Percentiles rank a stretch among this genome's conserved stretches.
phyloP scores from a whole-genome alignment of 2,113 vertebrate genomes.

The Bucco capensis region DNA sequence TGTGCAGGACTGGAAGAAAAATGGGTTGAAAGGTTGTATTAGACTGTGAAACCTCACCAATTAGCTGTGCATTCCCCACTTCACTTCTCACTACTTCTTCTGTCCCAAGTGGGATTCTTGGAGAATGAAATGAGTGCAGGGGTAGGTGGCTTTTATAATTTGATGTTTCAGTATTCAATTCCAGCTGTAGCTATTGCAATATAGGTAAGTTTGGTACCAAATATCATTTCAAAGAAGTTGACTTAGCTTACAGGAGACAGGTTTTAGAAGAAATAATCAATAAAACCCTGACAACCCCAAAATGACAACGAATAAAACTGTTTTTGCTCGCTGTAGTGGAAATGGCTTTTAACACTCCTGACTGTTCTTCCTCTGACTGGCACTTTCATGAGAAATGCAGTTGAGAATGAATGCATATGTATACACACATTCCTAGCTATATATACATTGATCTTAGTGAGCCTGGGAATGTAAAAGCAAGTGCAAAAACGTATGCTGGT shows the following conservation, averaged over 20 bases:
- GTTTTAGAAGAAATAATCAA: background rate
- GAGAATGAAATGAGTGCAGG: background rate
- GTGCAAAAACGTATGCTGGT: slow-evolving; percentile 8
- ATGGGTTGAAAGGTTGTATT: background rate
- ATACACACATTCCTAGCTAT: background rate
- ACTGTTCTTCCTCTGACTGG: background rate
- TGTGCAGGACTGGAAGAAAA: background rate
- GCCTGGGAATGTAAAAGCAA: slow-evolving; percentile 12
- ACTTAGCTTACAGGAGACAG: background rate
- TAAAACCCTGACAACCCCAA: background rate
- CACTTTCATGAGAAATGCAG: background rate
- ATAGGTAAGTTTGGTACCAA: background rate
- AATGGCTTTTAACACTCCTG: background rate
- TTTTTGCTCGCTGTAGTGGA: background rate
- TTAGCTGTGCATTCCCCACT: background rate
- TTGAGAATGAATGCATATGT: background rate
- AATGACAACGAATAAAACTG: background rate
- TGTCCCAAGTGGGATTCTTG: background rate
- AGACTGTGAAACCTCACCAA: background rate
- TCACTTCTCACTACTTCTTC: background rate
- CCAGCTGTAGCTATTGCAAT: background rate
- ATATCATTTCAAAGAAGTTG: background rate
- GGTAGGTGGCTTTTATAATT: background rate
- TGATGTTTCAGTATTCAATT: background rate
- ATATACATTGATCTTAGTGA: background rate